Conservation (phyloP, 2,888 invertebrate species). For the Nomada hirtipes region DNA sequence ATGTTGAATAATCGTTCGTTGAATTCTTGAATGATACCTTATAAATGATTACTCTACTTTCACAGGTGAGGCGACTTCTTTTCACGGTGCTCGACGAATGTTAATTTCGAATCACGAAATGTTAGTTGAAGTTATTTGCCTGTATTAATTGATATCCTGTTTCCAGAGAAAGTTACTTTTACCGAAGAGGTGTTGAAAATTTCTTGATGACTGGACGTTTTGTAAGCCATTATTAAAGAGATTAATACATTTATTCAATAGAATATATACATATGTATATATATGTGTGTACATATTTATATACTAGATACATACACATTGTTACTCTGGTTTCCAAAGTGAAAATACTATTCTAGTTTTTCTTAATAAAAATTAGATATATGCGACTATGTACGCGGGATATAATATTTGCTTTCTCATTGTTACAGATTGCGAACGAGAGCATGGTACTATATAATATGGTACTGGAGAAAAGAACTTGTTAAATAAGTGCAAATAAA, state of each 20-base stretch:
- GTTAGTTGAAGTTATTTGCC: not conserved
- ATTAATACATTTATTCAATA: slow-evolving; percentile 39
- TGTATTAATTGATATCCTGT: slow-evolving; percentile 1
- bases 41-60: not conserved
- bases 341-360: slow-evolving; percentile 21
- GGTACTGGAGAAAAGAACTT: slow-evolving; percentile 12
- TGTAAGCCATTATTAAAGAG: slow-evolving; percentile 26
- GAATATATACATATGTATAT: slow-evolving; percentile 37
- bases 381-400: not conserved
- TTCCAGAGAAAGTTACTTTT: slow-evolving; percentile 27
- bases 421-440: slow-evolving; percentile 21
- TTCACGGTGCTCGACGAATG: not conserved
- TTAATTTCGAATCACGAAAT: slow-evolving; percentile 1
- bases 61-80: not conserved
- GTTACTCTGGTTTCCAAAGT: slow-evolving; percentile 16
- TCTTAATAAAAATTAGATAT: slow-evolving; percentile 14
- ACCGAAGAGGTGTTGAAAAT: slow-evolving; percentile 3
- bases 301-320: slow-evolving; percentile 34
- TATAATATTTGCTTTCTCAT: not conserved
- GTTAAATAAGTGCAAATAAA: slow-evolving; percentile 31
- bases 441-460: not conserved
- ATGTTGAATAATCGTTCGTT: not conserved
- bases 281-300: slow-evolving; percentile 12
- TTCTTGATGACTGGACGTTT: not conserved
- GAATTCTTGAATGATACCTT: not conserved